These are phyloP conservation scores for Zaprionus lineosus DNA, from an alignment of 2,888 invertebrate genomes.

Conservation along the genomic window DNA sequence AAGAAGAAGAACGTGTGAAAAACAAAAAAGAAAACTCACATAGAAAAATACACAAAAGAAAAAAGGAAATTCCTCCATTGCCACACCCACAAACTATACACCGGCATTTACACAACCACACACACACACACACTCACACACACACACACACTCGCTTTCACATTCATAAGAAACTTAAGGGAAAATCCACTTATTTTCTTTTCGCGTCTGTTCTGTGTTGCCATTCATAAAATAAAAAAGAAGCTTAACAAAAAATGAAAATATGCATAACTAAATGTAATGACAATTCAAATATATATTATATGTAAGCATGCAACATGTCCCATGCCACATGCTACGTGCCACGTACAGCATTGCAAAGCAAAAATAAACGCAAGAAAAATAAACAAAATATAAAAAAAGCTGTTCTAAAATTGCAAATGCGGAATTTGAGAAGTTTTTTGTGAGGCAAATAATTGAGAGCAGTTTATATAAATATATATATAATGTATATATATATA, in stretches of 20 bases:
- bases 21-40: too few relatives aligned
- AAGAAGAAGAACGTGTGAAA: too few relatives aligned
- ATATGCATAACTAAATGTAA: slow-evolving; percentile 16
- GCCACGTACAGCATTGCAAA: neutral
- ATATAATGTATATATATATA: slow-evolving; percentile 46
- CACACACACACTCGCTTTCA: slow-evolving; percentile 2
- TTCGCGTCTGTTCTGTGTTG: slow-evolving; percentile 74
- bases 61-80: slow-evolving; percentile 3
- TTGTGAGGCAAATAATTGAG: slow-evolving; percentile 24
- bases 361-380: neutral
- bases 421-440: slow-evolving; percentile 18
- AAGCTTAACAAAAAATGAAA: slow-evolving; percentile 6
- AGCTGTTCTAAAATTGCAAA: slow-evolving; percentile 12
- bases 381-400: neutral
- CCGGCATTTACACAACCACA: slow-evolving; percentile 16
- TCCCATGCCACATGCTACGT: neutral
- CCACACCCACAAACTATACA: slow-evolving; percentile 2
- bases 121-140: slow-evolving; percentile 1
- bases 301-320: slow-evolving; percentile 16
- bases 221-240: slow-evolving; percentile 49
- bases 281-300: slow-evolving; percentile 25
- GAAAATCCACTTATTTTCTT: too few relatives aligned
- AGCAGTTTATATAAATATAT: too few relatives aligned
- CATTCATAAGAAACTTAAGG: slow-evolving; percentile 11
- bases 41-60: neutral